phyloP scores from a whole-genome alignment of 1,140 invertebrate species.

The Drosophila auraria region DNA sequence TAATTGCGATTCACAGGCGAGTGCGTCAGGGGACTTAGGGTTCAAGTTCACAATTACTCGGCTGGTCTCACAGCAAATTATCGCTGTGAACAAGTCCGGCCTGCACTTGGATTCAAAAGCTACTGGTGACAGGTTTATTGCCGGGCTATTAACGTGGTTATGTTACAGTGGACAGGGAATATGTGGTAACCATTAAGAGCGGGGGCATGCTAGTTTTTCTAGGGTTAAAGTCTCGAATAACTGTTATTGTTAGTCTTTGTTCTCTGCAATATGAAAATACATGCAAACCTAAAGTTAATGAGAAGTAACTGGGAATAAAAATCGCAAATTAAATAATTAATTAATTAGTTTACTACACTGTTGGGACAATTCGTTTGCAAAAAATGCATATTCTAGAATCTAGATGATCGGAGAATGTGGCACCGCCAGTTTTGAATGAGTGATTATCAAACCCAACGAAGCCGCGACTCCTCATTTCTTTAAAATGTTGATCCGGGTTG shows the following conservation, averaged over 20 bases:
- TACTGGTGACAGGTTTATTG: constrained; percentile 51
- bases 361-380: background rate
- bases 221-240: constrained; percentile 1
- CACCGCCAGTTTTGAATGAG: no score
- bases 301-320: background rate
- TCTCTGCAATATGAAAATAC: background rate
- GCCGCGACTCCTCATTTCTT: no score
- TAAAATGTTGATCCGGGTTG: background rate
- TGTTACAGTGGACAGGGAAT: constrained; percentile 2
- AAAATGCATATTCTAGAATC: background rate
- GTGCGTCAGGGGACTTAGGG: constrained; percentile 47
- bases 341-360: background rate
- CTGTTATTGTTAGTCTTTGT: background rate
- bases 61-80: constrained; percentile 18
- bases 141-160: constrained; percentile 36
- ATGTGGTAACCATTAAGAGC: constrained; percentile 4
- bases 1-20: constrained; percentile 45
- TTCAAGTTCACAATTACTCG: constrained; percentile 66
- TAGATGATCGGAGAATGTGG: background rate
- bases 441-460: no score
- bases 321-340: background rate
- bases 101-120: constrained; percentile 17
- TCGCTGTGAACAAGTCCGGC: constrained; percentile 40
- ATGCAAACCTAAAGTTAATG: no score
- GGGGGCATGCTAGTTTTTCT: background rate